Conservation (phyloP, 2,113 vertebrate species). For the Hoplias malabaricus region DNA sequence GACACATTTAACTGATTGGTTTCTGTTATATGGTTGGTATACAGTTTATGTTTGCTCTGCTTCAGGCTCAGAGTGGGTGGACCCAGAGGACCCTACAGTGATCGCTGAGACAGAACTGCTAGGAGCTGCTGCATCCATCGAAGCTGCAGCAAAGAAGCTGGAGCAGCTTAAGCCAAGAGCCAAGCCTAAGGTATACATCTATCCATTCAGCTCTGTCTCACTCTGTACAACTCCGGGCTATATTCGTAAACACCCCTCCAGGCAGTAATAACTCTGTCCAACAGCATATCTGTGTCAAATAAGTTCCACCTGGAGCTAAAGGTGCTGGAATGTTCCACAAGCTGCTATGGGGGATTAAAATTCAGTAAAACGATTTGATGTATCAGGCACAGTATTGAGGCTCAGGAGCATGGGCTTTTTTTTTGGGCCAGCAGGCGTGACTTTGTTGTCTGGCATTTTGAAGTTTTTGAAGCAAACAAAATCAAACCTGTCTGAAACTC, state of each 20-base stretch:
- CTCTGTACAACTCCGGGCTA: conserved; percentile 45
- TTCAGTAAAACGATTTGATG: background rate
- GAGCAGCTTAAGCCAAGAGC: conserved; percentile 96
- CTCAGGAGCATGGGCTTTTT: background rate
- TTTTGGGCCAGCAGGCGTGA: background rate
- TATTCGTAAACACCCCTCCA: conserved; percentile 12
- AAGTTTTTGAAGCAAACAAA: conserved; percentile 56
- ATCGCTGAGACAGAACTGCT: conserved; percentile 95
- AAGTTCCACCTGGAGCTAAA: conserved; percentile 7
- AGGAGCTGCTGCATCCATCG: conserved; percentile 95
- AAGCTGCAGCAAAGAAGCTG: conserved; percentile 97
- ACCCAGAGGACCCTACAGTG: conserved; percentile 95
- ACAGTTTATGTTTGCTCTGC: background rate
- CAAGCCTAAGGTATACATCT: conserved; percentile 88
- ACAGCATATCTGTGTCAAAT: conserved; percentile 27
- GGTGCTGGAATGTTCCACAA: conserved; percentile 18
- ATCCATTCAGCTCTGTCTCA: conserved; percentile 41
- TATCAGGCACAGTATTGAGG: background rate
- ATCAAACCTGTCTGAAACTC: conserved; percentile 59
- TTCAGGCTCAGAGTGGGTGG: conserved; percentile 93
- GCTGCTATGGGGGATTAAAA: conserved; percentile 1
- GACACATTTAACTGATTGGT: too few species aligned
- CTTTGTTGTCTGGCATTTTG: conserved; percentile 17
- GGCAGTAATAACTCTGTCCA: background rate
- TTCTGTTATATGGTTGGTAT: background rate